A percentile compares a stretch with the other conserved stretches of the same genome.
Evolutionary conservation across 1,140 invertebrate species (phyloP).

Genomic region (Spodoptera frugiperda): DNA sequence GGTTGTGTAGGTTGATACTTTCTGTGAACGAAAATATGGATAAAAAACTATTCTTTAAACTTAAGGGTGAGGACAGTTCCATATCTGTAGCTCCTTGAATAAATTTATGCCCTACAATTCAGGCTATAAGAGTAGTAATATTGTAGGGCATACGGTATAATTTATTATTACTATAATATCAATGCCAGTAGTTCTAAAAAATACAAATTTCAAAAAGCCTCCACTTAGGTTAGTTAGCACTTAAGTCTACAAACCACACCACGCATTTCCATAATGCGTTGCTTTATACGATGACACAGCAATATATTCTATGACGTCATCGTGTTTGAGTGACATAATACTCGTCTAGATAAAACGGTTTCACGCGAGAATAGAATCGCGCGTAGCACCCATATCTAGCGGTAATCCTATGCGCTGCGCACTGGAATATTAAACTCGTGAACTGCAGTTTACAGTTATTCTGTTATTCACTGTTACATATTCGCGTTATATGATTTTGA

Average conservation of each 20-base stretch:
- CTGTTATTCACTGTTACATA: not conserved
- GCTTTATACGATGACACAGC: constrained; percentile 11
- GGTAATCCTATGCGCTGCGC: constrained; percentile 19
- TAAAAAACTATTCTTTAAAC: too few species aligned
- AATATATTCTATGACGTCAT: constrained; percentile 28
- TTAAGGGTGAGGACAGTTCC: too few species aligned
- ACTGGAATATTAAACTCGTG: constrained; percentile 26
- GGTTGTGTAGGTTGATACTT: too few species aligned
- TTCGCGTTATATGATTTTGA: not conserved
- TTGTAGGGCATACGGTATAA: too few species aligned
- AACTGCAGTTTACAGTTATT: not conserved
- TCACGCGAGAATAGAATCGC: constrained; percentile 13
- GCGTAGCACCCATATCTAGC: constrained; percentile 23
- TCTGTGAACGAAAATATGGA: too few species aligned
- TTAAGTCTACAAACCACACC: not conserved
- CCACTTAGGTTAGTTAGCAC: not conserved
- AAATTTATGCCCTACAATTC: too few species aligned
- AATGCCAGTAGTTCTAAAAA: too few species aligned
- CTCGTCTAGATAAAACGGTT: constrained; percentile 23
- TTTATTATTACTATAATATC: too few species aligned
- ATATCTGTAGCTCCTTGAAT: too few species aligned
- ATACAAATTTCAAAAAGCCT: too few species aligned
- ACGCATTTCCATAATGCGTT: constrained; percentile 22
- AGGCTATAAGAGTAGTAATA: too few species aligned
- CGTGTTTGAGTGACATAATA: constrained; percentile 11